Evolutionary conservation across 2,888 invertebrate species (phyloP).

Genomic region (Leptopilina myrica): DNA sequence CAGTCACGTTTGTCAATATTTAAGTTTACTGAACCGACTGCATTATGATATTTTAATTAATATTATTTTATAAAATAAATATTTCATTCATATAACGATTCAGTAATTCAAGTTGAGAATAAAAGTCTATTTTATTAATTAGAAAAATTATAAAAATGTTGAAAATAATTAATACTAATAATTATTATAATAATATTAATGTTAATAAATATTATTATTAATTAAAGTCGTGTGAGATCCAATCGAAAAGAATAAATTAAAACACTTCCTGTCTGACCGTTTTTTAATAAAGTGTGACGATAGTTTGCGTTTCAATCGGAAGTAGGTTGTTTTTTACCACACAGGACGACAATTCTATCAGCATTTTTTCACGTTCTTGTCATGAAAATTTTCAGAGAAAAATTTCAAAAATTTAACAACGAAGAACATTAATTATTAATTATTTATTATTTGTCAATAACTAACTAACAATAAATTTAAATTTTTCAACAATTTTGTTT

Average conservation of each 20-base stretch:
- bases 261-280: slow-evolving; percentile 18
- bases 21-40: neutral
- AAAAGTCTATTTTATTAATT: too few relatives aligned
- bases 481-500: too few relatives aligned
- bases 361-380: neutral
- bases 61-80: neutral
- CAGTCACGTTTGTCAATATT: neutral
- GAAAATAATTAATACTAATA: neutral
- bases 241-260: neutral
- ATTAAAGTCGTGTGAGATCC: neutral
- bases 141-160: neutral
- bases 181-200: too few relatives aligned
- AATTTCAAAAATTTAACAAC: neutral
- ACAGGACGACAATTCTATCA: slow-evolving; percentile 14
- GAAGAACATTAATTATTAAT: too few relatives aligned
- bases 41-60: slow-evolving; percentile 4
- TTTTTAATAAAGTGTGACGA: slow-evolving; percentile 39
- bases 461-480: too few relatives aligned
- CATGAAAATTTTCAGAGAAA: too few relatives aligned
- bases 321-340: slow-evolving; percentile 47
- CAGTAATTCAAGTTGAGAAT: too few relatives aligned
- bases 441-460: too few relatives aligned
- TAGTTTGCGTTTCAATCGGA: slow-evolving; percentile 43
- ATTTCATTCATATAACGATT: neutral
- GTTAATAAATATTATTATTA: too few relatives aligned